Evolutionary conservation across 2,797 vertebrate species (phyloP), one percentile per base, ranked within the genome.

Genomic region (Gallinago stenura): DNA sequence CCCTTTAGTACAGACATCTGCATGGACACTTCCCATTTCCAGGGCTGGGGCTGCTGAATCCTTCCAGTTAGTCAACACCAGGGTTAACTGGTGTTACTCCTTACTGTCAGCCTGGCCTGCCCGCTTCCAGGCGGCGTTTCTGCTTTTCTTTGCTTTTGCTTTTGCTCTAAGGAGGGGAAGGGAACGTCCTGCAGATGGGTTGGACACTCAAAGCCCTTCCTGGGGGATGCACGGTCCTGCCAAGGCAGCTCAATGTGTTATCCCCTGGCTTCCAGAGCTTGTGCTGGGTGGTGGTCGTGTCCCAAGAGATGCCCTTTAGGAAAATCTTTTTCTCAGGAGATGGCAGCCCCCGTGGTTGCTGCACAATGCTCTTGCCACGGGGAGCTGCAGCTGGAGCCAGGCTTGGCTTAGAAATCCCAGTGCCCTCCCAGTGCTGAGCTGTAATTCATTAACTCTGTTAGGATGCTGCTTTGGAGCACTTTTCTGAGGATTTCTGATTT

Each of bases 391-490:
- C 45, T 70, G 37, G 60, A 72, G n/a, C 81, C 1, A 0, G 45
- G 14, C n/a, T 89, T 75, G n/a, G 43, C 4, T 2, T 19, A 41
- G 65, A 54, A 78, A 73, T 66, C 33, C 33, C 39, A 11, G 30
- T 1, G 0, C 57, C 37, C 22, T 57, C 50, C 10, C 0, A 0
- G 60, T 22, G 71, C 87, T 31, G 53, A 70, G 70, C 53, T 0
- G 4, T 21, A 33, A 41, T 65, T 77, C 15, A 0, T 3, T 4
- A 28, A 8, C 9, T 30, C 51, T 19, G 11, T 51, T 68, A 22
- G 71, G 57, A 56, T 56, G 33, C 33, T 39, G 50, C 68, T 61
- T 61, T 31, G 6, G 18, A 65, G 14, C 20, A 6, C 17, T 60
- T 77, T 22, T 33, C 45, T 68, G 19, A 16, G 15, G 53, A 9